Evolutionary conservation across 2,113 vertebrate species (phyloP).

Genomic region (Verasper variegatus): DNA sequence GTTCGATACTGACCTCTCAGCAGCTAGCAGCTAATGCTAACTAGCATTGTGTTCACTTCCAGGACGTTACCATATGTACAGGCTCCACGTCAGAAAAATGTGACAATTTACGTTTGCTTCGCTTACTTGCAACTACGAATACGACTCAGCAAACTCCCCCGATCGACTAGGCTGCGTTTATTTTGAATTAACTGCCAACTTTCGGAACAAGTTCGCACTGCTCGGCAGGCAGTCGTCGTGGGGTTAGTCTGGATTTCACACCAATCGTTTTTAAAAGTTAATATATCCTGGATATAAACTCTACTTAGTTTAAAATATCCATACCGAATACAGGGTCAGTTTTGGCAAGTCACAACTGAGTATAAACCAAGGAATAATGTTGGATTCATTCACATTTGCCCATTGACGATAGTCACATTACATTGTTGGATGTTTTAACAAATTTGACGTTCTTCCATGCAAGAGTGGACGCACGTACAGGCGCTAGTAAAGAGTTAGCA

Average conservation of each 20-base stretch:
- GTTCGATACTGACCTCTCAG: constrained; percentile 7
- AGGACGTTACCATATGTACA: constrained; percentile 23
- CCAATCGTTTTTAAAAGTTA: constrained; percentile 44
- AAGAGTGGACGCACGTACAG: constrained; percentile 21
- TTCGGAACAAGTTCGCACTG: constrained; percentile 19
- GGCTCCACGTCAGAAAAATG: constrained; percentile 9
- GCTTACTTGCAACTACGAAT: neutral
- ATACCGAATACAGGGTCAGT: neutral
- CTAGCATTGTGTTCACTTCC: constrained; percentile 48
- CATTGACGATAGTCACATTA: neutral
- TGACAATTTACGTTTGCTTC: constrained; percentile 2
- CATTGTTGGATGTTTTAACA: constrained; percentile 16
- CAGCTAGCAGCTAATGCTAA: constrained; percentile 57
- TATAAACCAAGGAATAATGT: neutral
- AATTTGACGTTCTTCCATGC: constrained; percentile 21
- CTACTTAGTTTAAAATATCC: neutral
- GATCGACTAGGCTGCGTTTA: neutral
- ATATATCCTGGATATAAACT: neutral
- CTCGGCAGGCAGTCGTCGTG: neutral
- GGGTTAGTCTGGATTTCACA: constrained; percentile 12
- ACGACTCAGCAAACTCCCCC: neutral
- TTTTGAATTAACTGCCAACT: constrained; percentile 26
- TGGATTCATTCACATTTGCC: neutral
- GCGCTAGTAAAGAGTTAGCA: constrained; percentile 56
- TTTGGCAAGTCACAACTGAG: neutral